These are phyloP conservation scores for Campoletis raptor DNA, from an alignment of 2,888 invertebrate species.

Conservation along the genomic window DNA sequence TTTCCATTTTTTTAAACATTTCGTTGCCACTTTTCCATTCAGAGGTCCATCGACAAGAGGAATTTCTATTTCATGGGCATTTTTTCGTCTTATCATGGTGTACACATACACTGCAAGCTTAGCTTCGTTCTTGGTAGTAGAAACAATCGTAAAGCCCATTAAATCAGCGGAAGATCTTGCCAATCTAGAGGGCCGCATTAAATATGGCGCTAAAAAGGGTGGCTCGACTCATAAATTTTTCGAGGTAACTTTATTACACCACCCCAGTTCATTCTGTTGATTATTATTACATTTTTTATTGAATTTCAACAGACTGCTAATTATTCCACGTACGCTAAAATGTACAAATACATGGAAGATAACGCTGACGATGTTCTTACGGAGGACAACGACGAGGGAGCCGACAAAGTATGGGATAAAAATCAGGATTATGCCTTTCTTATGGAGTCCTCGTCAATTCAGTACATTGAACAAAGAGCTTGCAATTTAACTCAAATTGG, in stretches of 20 bases:
- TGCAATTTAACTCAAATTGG: slow-evolving; percentile 92
- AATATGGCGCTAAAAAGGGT: slow-evolving; percentile 93
- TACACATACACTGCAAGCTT: slow-evolving; percentile 97
- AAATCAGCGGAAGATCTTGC: slow-evolving; percentile 94
- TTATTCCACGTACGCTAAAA: slow-evolving; percentile 91
- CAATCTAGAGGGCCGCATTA: slow-evolving; percentile 90
- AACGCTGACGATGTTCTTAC: slow-evolving; percentile 88
- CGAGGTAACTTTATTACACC: slow-evolving; percentile 87
- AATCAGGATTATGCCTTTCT: slow-evolving; percentile 92
- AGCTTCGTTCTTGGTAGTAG: slow-evolving; percentile 95
- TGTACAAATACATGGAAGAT: slow-evolving; percentile 92
- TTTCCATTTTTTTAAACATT: slow-evolving; percentile 67
- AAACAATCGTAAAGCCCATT: slow-evolving; percentile 89
- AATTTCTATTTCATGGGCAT: slow-evolving; percentile 92
- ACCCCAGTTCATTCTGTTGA: neutral
- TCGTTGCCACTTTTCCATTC: slow-evolving; percentile 24
- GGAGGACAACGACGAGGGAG: slow-evolving; percentile 88
- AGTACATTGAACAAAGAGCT: slow-evolving; percentile 92
- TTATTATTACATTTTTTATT: neutral
- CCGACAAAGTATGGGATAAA: slow-evolving; percentile 85
- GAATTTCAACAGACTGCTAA: slow-evolving; percentile 89
- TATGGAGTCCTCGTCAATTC: slow-evolving; percentile 96
- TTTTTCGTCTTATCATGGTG: slow-evolving; percentile 90
- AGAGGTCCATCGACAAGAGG: slow-evolving; percentile 95
- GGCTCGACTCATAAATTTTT: slow-evolving; percentile 97